Evolutionary conservation across 2,888 invertebrate species (phyloP), one percentile per base, ranked within the genome.

Genomic region (Heliconius aoede): DNA sequence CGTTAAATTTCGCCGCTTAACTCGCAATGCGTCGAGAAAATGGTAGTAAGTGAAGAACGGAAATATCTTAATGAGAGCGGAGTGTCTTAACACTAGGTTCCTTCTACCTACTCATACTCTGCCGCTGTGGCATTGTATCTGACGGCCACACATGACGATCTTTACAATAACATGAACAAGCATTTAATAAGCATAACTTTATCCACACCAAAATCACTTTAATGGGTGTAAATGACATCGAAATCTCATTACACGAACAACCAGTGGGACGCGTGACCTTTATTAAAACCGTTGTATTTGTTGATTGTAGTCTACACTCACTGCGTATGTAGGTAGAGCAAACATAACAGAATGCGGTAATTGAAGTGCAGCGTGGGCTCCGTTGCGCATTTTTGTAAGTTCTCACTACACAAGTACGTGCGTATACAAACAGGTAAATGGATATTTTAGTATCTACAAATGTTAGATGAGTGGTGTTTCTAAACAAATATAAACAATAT

Each of bases 271-370:
- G 55, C 32, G 58, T 32, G 58, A 71, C 71, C 71, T 71, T 71
- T 71, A 58, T 58, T 55, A 32, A 60, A 32, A 60, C 26, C 36
- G 55, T 72, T 72, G 60, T 60, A 32, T 76, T 76, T 81, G 65
- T 36, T 65, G 36, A 65, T 65, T 65, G 65, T 65, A 65, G 77
- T 72, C 65, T 65, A 78, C 77, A 72, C 64, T 72, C 71, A 26
- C 68, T 79, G 78, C 72, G 72, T 76, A 78, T 78, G 80, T 80
- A 80, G 80, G 82, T 69, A 80, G 81, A 79, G 81, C 80, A 80
- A 80, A 80, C 79, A 80, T 68, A 79, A 75, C 73, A 79, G 79
- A 80, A 81, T 80, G 78, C 77, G 80, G 81, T 80, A 80, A 78
- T 78, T 81, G 77, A 79, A 81, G 82, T 81, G 79, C 61, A 77